phyloP scores from a whole-genome alignment of 1,140 invertebrate species.

The Diorhabda carinulata region DNA sequence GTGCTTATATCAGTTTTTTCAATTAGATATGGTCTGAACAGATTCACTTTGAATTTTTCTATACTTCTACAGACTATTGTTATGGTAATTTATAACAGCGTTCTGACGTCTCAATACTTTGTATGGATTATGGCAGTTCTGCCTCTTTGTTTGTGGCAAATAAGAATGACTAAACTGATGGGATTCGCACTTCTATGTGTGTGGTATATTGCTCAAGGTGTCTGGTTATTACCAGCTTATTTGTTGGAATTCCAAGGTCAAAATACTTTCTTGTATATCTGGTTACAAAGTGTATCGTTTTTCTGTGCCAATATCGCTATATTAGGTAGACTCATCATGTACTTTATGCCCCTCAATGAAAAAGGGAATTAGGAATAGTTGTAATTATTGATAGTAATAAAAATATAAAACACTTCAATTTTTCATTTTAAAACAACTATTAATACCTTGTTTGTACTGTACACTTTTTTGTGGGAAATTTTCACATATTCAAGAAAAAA shows the following conservation, averaged over 20 bases:
- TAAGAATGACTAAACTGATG: constrained; percentile 54
- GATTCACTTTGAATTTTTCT: constrained; percentile 73
- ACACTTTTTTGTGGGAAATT: no score
- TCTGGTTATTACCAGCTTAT: constrained; percentile 91
- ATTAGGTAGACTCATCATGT: constrained; percentile 61
- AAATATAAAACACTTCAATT: no score
- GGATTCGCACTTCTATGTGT: constrained; percentile 50
- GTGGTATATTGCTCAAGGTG: constrained; percentile 76
- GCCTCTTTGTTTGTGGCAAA: constrained; percentile 69
- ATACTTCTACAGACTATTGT: constrained; percentile 82
- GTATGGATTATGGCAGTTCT: constrained; percentile 91
- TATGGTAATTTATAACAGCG: constrained; percentile 93
- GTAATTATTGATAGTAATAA: no score
- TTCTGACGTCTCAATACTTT: constrained; percentile 97
- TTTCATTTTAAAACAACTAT: no score
- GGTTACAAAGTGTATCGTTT: constrained; percentile 73
- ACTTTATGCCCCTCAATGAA: constrained; percentile 30
- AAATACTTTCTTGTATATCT: constrained; percentile 77
- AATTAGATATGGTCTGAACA: constrained; percentile 61
- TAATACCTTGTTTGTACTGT: no score
- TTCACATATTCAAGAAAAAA: no score
- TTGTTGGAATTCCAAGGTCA: constrained; percentile 82
- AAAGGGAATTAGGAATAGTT: not conserved
- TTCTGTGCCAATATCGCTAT: constrained; percentile 74
- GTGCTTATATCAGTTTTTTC: constrained; percentile 68